A percentile compares a stretch with the other conserved stretches of the same genome.
Evolutionary conservation across 1,140 invertebrate species (phyloP).

Genomic region (Aphelenchoides fujianensis): DNA sequence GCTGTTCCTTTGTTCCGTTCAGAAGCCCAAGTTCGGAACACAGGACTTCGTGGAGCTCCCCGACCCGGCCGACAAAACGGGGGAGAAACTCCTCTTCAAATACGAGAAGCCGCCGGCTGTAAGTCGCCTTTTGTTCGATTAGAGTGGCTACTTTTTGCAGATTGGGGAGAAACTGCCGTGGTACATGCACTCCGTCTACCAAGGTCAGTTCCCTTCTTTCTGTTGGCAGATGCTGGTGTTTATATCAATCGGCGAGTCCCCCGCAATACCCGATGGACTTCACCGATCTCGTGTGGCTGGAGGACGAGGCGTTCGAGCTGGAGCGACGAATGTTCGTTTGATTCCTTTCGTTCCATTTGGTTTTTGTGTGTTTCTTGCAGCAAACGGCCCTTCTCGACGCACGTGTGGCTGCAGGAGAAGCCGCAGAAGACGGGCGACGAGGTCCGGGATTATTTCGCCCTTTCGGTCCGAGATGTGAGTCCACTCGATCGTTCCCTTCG

Average conservation of each 20-base stretch:
- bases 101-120: too few relatives aligned
- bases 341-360: background rate
- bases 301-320: background rate
- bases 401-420: background rate
- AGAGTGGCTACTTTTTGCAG: too few relatives aligned
- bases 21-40: too few relatives aligned
- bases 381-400: background rate
- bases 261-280: background rate
- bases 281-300: background rate
- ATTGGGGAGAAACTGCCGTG: background rate
- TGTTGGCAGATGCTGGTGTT: background rate
- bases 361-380: background rate
- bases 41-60: too few relatives aligned
- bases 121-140: too few relatives aligned
- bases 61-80: too few relatives aligned
- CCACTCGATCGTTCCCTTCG: too few relatives aligned
- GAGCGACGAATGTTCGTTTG: background rate
- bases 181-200: background rate
- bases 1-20: too few relatives aligned
- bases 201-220: background rate
- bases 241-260: background rate
- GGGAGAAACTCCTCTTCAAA: too few relatives aligned
- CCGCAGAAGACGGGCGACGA: background rate
- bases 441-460: background rate
- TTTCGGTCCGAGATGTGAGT: background rate